These are phyloP conservation scores for Orius insidiosus DNA, from an alignment of 1,140 invertebrate genomes.

Conservation along the genomic window DNA sequence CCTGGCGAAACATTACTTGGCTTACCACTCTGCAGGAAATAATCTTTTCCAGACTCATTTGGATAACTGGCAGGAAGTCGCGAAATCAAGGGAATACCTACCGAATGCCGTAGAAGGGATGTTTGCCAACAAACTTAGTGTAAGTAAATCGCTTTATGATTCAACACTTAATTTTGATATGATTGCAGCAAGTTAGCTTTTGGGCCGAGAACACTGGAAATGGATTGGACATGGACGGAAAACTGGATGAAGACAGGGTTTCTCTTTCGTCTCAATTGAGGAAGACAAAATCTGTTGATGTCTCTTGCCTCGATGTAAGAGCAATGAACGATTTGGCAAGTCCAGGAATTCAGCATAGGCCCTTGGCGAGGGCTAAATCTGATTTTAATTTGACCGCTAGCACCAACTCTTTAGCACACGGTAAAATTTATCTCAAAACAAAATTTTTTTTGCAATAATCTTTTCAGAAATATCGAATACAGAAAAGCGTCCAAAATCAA, in stretches of 20 bases:
- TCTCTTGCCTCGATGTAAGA: conserved; percentile 63
- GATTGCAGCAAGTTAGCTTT: conserved; percentile 46
- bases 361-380: conserved; percentile 61
- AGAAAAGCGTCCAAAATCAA: conserved; percentile 46
- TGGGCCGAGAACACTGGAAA: conserved; percentile 55
- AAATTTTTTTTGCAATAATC: neutral
- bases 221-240: conserved; percentile 38
- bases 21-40: conserved; percentile 63
- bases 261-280: conserved; percentile 52
- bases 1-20: conserved; percentile 77
- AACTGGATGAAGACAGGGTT: conserved; percentile 36
- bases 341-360: conserved; percentile 17
- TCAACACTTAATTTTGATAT: neutral
- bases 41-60: conserved; percentile 61
- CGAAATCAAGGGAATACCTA: conserved; percentile 64
- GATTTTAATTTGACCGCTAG: conserved; percentile 67
- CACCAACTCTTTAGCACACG: conserved; percentile 35
- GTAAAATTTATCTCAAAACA: conserved; percentile 24
- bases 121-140: conserved; percentile 55
- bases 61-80: conserved; percentile 76
- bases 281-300: conserved; percentile 76
- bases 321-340: conserved; percentile 41
- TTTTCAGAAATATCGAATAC: conserved; percentile 27
- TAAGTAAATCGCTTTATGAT: conserved; percentile 23
- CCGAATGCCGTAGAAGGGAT: conserved; percentile 63